These are phyloP conservation scores for Corythornis madagascariensis DNA, from an alignment of 2,113 vertebrate genomes.

Conservation along the genomic window DNA sequence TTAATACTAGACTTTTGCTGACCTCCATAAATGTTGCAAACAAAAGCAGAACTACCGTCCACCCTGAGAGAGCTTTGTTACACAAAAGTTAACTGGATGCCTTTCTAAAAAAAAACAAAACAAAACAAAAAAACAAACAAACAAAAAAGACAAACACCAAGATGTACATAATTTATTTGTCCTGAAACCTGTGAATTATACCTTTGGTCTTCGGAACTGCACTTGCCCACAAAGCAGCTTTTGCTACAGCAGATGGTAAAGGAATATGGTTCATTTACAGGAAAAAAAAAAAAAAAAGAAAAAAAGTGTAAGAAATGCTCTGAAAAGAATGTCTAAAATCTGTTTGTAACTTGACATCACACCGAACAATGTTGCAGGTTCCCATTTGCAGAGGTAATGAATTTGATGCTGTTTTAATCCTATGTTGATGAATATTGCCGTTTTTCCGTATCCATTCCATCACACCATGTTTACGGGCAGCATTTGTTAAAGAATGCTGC, in stretches of 20 bases:
- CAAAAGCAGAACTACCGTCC: constrained; percentile 43
- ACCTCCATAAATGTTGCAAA: constrained; percentile 57
- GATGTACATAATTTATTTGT: constrained; percentile 75
- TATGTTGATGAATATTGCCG: constrained; percentile 80
- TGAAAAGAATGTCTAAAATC: constrained; percentile 57
- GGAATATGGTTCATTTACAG: constrained; percentile 48
- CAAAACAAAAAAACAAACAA: neutral
- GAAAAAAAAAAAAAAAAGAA: neutral
- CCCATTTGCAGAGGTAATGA: constrained; percentile 80
- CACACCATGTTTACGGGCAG: constrained; percentile 83
- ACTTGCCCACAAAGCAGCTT: constrained; percentile 53
- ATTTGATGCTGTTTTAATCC: constrained; percentile 81
- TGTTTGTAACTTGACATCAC: constrained; percentile 59
- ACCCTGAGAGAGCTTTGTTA: constrained; percentile 61
- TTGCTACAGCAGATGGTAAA: constrained; percentile 58
- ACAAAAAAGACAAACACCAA: constrained; percentile 31
- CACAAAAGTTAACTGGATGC: constrained; percentile 71
- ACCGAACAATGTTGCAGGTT: constrained; percentile 59
- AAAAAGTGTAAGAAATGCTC: constrained; percentile 53
- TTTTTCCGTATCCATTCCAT: constrained; percentile 74
- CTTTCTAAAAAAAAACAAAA: constrained; percentile 27
- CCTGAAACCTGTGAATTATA: constrained; percentile 68
- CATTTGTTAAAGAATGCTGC: constrained; percentile 90
- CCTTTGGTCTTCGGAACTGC: constrained; percentile 66
- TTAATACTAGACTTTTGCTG: constrained; percentile 61